Percentiles rank a stretch among this genome's conserved stretches.
Evolutionary conservation across 2,113 vertebrate genomes (phyloP).

Genomic region (Holacanthus passer): DNA sequence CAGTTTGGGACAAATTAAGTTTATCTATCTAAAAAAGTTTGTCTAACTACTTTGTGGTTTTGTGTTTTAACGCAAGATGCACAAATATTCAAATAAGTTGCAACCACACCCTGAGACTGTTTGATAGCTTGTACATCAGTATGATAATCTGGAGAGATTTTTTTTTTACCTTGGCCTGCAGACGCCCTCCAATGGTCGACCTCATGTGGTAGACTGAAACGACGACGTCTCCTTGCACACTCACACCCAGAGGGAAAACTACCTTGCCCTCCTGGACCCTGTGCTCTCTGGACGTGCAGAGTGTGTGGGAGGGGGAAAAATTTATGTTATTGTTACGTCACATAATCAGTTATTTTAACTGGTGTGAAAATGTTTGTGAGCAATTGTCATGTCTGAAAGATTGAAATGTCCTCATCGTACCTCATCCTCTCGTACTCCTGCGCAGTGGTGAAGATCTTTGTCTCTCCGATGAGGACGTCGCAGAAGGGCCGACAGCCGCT

Average conservation of each 20-base stretch:
- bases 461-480: constrained; percentile 96
- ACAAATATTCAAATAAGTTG: background rate
- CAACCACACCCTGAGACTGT: background rate
- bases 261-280: constrained; percentile 96
- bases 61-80: background rate
- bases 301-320: background rate
- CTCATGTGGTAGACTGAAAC: constrained; percentile 96
- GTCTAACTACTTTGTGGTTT: constrained; percentile 2
- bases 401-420: constrained; percentile 72
- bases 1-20: too few species aligned
- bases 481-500: constrained; percentile 98
- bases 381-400: background rate
- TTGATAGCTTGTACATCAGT: background rate
- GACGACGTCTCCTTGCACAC: constrained; percentile 94
- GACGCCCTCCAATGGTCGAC: constrained; percentile 94
- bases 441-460: constrained; percentile 94
- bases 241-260: constrained; percentile 92
- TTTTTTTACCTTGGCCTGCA: constrained; percentile 96
- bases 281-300: constrained; percentile 88
- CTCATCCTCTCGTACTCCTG: constrained; percentile 98
- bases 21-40: too few species aligned
- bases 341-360: background rate
- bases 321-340: background rate
- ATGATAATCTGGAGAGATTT: background rate
- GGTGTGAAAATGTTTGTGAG: background rate